phyloP scores from a whole-genome alignment of 2,113 vertebrate species.

The Callopanchax toddi region DNA sequence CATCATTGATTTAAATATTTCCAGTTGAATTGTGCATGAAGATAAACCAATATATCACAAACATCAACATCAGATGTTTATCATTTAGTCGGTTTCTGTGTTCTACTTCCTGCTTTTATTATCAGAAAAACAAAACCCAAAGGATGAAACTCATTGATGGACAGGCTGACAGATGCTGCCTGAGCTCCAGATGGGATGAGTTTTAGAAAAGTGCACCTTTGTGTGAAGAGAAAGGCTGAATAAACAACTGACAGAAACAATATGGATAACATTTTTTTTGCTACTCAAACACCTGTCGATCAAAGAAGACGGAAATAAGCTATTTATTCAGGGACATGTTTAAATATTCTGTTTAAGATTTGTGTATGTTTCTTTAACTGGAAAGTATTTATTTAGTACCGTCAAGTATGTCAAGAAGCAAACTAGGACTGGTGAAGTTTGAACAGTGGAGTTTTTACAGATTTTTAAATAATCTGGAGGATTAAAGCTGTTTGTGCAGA shows the following conservation, averaged over 20 bases:
- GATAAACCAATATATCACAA: constrained; percentile 1
- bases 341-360: too few relatives aligned
- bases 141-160: constrained; percentile 43
- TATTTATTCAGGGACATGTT: constrained; percentile 13
- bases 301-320: constrained; percentile 26
- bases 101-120: constrained; percentile 29
- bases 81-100: neutral
- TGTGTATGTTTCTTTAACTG: neutral
- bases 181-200: constrained; percentile 53
- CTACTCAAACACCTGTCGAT: constrained; percentile 28
- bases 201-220: constrained; percentile 26
- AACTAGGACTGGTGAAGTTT: too few relatives aligned
- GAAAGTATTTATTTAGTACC: neutral
- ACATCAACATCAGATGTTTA: neutral
- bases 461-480: too few relatives aligned
- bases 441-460: too few relatives aligned
- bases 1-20: neutral
- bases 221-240: constrained; percentile 7
- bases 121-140: constrained; percentile 5
- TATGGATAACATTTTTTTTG: constrained; percentile 37
- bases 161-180: constrained; percentile 56
- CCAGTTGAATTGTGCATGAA: neutral
- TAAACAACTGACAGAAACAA: constrained; percentile 57
- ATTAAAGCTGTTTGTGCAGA: too few relatives aligned
- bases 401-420: neutral